A percentile compares a stretch with the other conserved stretches of the same genome.
phyloP scores from a whole-genome alignment of 2,113 vertebrate species.

The Sphaerodactylus townsendi region DNA sequence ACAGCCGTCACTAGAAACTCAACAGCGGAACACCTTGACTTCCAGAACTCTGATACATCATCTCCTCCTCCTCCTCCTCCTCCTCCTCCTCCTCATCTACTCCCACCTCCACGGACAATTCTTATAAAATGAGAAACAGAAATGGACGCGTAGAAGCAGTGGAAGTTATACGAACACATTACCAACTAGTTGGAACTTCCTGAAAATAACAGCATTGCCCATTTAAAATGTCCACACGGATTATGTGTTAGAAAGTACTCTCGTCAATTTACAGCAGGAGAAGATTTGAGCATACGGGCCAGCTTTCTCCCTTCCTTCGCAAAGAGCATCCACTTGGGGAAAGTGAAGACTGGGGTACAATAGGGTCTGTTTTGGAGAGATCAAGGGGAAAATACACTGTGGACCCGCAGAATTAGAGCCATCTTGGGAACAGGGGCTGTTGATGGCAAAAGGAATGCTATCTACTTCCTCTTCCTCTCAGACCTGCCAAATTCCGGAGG shows the following conservation, averaged over 20 bases:
- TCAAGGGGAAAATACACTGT: neutral
- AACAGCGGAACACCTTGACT: accelerated
- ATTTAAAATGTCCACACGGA: neutral
- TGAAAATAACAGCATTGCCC: constrained; percentile 24
- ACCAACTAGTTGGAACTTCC: neutral
- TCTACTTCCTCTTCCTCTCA: too few species aligned
- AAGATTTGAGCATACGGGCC: neutral
- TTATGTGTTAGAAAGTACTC: constrained; percentile 24
- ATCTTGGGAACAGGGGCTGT: neutral
- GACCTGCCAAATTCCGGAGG: too few species aligned
- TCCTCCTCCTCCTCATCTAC: too few species aligned
- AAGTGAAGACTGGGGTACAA: constrained; percentile 28
- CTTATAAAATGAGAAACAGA: constrained; percentile 9
- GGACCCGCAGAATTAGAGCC: neutral
- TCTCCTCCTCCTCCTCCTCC: neutral
- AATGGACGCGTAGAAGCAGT: constrained; percentile 12
- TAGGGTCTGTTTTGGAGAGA: neutral
- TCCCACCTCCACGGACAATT: neutral
- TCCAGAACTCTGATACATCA: accelerated
- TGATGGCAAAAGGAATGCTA: too few species aligned
- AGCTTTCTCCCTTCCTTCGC: constrained; percentile 2
- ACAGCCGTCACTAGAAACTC: neutral
- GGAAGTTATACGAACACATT: neutral
- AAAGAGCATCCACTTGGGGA: constrained; percentile 5
- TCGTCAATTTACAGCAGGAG: neutral